These are phyloP conservation scores for Argyrosomus regius DNA, from an alignment of 2,797 vertebrate genomes.

Conservation along the genomic window DNA sequence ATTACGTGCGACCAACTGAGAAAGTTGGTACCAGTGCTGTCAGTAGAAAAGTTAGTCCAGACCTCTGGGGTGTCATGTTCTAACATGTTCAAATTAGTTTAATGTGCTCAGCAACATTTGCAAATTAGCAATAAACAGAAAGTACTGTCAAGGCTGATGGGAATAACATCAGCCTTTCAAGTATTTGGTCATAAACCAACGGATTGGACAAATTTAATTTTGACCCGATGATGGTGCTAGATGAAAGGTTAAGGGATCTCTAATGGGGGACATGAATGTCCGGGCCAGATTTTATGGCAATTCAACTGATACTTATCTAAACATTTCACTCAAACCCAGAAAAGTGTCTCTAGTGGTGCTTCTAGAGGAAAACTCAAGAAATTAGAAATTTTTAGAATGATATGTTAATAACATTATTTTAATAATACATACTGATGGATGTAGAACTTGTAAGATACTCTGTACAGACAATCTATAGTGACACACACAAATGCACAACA, in stretches of 20 bases:
- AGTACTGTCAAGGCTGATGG: neutral
- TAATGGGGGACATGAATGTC: neutral
- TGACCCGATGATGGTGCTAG: neutral
- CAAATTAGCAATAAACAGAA: neutral
- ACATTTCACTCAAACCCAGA: neutral
- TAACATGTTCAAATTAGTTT: neutral
- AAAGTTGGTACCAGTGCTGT: no score
- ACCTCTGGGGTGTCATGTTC: no score
- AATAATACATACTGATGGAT: no score
- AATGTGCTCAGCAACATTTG: neutral
- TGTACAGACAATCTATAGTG: neutral
- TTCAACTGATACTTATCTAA: neutral
- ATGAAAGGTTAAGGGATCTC: neutral
- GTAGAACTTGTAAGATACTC: neutral
- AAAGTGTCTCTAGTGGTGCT: neutral
- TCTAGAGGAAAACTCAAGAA: neutral
- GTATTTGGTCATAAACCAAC: neutral
- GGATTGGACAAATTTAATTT: neutral
- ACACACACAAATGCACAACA: neutral
- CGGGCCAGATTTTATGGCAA: neutral
- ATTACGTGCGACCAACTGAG: no score
- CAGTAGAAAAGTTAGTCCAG: no score
- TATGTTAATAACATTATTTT: no score
- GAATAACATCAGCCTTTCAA: neutral
- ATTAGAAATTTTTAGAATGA: no score